phyloP scores from a whole-genome alignment of 2,113 vertebrate species.

The Pseudois nayaur region DNA sequence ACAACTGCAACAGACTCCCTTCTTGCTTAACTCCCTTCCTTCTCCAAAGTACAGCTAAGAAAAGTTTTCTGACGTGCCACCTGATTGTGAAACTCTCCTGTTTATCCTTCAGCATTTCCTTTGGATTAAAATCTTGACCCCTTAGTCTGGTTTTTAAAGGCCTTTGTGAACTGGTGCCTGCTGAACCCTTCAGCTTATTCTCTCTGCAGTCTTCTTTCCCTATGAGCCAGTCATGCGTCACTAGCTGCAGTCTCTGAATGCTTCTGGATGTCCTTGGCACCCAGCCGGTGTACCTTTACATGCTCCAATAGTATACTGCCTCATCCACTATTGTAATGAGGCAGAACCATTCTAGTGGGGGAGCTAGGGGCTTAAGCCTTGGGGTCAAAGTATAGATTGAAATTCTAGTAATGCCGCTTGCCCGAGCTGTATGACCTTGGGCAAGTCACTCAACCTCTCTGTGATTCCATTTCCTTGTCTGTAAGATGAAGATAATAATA shows the following conservation, averaged over 20 bases:
- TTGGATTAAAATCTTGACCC: not conserved
- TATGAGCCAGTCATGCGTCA: not conserved
- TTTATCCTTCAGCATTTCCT: not conserved
- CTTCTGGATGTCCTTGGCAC: not conserved
- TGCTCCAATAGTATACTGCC: not conserved
- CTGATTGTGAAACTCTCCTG: not conserved
- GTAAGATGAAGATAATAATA: not conserved
- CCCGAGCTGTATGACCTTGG: not conserved
- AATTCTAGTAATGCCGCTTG: not conserved
- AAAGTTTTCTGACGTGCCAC: not conserved
- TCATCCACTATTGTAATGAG: not conserved
- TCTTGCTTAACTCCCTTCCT: not conserved
- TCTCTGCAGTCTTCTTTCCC: not conserved
- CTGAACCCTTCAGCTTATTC: not conserved
- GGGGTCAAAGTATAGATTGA: not conserved
- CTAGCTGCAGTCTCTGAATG: not conserved
- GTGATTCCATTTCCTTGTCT: not conserved
- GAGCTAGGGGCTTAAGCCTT: not conserved
- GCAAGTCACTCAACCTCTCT: not conserved
- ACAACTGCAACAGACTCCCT: not conserved
- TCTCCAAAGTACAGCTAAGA: not conserved
- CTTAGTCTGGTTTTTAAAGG: not conserved
- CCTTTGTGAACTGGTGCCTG: not conserved
- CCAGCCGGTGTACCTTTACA: not conserved
- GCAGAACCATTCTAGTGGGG: not conserved